Percentiles rank a stretch among this genome's conserved stretches.
Conservation (phyloP, 1,140 invertebrate species). For the Halesus radiatus region DNA sequence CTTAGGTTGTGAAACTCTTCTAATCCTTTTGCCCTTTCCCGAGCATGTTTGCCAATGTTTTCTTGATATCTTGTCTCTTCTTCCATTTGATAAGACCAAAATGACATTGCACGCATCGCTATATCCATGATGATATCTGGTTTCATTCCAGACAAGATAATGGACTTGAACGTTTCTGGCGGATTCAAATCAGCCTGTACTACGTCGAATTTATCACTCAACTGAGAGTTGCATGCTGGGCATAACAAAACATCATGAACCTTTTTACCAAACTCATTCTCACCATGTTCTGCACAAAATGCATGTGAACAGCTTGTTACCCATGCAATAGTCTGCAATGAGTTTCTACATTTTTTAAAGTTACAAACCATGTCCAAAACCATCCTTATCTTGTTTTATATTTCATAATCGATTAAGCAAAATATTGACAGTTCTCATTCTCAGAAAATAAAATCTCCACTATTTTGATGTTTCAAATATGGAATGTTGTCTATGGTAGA, state of each 20-base stretch:
- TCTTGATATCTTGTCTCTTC: constrained; percentile 69
- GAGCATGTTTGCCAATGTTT: constrained; percentile 64
- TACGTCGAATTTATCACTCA: constrained; percentile 69
- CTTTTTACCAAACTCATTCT: constrained; percentile 67
- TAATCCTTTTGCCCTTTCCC: constrained; percentile 65
- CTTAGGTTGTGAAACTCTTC: constrained; percentile 66
- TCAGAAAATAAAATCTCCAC: neutral
- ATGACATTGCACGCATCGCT: constrained; percentile 69
- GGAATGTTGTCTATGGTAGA: constrained; percentile 13
- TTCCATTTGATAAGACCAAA: constrained; percentile 71
- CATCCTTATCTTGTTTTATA: constrained; percentile 54
- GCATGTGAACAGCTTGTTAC: constrained; percentile 72
- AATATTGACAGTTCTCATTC: too few relatives aligned
- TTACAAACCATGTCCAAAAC: constrained; percentile 68
- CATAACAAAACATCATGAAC: constrained; percentile 65
- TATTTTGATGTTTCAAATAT: neutral
- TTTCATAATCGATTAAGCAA: neutral
- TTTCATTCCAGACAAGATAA: constrained; percentile 68
- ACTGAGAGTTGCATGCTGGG: constrained; percentile 68
- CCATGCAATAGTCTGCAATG: constrained; percentile 63
- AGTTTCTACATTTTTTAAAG: constrained; percentile 69
- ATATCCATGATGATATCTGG: constrained; percentile 70
- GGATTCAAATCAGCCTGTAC: constrained; percentile 70
- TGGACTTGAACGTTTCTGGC: constrained; percentile 68
- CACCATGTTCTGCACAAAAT: constrained; percentile 70